Evolutionary conservation across 1,140 invertebrate genomes (phyloP), one percentile per base, ranked within the genome.

Genomic region (Aricia agestis): DNA sequence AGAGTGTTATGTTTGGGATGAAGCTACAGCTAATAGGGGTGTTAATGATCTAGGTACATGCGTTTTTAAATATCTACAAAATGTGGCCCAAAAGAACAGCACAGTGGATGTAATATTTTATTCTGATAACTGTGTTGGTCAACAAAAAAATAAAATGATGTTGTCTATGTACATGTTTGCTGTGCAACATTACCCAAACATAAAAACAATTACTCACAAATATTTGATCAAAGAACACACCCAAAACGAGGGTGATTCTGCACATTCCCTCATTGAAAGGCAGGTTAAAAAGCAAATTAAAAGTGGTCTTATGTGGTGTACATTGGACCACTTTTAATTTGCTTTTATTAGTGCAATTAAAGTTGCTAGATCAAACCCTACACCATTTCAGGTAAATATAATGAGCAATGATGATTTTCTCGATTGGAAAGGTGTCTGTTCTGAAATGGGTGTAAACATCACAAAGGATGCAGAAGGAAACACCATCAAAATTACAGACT

Each of bases 101-200:
- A 25, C 25, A 25, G 25, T 25, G 1, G 25, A 25, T 13, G 57
- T 77, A 10, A 52, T 73, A 1, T 73, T 77, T 71, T 74, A 73
- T 70, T 77, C 76, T 5, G 76, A 77, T 19, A 77, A 77, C 66
- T 73, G 71, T 70, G 59, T 65, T 25, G 73, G 72, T 15, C 72
- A 77, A 32, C 69, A 75, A 42, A 78, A 78, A 74, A 75, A 75
- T 69, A 73, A 74, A 41, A 72, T 73, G 67, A 70, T 74, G 36
- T n/a, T 72, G 0, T 19, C 68, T 15, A 68, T 78, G 70, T 75
- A 78, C 58, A 52, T 65, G 5, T 58, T 19, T 18, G 19, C 18
- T 25, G 73, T 74, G 11, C 61, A 70, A 13, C 42, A 17, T 45
- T 72, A 70, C n/a, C 71, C 45, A n/a, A 77, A 77, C 72, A 13